Conservation (phyloP, 2,888 invertebrate genomes). For the Conus canariensis region DNA sequence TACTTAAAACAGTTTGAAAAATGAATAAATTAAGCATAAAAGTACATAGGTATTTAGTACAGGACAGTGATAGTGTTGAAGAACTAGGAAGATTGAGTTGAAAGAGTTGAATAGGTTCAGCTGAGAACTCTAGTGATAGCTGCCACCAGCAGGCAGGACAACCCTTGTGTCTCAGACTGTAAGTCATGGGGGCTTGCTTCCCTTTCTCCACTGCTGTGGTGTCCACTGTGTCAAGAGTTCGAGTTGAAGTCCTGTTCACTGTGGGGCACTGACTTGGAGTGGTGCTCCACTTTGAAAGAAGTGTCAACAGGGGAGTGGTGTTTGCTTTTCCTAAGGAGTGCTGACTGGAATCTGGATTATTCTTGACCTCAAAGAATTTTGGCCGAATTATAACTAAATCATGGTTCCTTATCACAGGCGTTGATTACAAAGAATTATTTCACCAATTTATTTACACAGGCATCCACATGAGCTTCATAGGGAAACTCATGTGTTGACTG, state of each 20-base stretch:
- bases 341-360: neutral
- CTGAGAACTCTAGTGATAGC: neutral
- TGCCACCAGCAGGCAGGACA: neutral
- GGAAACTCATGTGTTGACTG: no score
- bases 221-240: neutral
- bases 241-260: neutral
- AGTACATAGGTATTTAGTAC: no score
- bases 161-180: neutral
- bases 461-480: no score
- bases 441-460: no score
- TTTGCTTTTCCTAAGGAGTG: neutral
- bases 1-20: neutral
- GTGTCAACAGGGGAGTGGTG: neutral
- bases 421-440: no score
- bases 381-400: neutral
- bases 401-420: no score
- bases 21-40: neutral
- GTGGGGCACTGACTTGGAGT: neutral
- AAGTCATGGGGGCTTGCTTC: neutral
- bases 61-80: no score
- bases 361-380: neutral
- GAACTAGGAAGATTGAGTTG: neutral
- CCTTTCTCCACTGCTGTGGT: neutral
- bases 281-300: neutral
- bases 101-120: neutral